Conservation (phyloP, 2,113 vertebrate genomes). For the Beaufortia kweichowensis region DNA sequence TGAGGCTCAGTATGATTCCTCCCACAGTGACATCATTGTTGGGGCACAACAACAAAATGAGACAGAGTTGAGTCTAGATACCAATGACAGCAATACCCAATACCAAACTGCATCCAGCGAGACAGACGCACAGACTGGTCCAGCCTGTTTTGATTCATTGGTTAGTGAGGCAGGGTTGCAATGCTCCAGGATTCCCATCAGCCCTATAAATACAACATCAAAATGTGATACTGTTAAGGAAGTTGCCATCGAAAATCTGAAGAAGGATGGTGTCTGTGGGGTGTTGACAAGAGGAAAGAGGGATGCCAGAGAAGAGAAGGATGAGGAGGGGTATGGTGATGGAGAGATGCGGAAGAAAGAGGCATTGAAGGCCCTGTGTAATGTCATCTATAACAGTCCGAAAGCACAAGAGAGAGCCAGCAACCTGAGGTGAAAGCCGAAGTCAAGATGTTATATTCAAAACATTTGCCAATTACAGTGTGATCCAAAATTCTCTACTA, state of each 20-base stretch:
- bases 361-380: slow-evolving; percentile 67
- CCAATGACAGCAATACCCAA: not conserved
- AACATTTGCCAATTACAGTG: not conserved
- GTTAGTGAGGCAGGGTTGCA: not conserved
- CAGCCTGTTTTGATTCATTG: not conserved
- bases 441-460: not conserved
- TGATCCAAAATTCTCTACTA: not conserved
- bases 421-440: slow-evolving; percentile 56
- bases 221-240: not conserved
- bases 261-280: not conserved
- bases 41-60: not conserved
- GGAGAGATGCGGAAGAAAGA: slow-evolving; percentile 63
- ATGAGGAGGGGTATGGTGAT: slow-evolving; percentile 56
- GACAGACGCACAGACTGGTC: not conserved
- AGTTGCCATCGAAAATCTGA: not conserved
- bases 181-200: not conserved
- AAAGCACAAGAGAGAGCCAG: slow-evolving; percentile 66
- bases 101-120: not conserved
- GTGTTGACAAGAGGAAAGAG: slow-evolving; percentile 56
- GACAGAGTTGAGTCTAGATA: not conserved
- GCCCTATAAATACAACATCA: not conserved
- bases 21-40: not conserved
- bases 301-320: slow-evolving; percentile 54
- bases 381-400: slow-evolving; percentile 69
- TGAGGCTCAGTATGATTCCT: slow-evolving; percentile 6